Conservation (phyloP, 30 jellyfish, hydroid and myxozoan species). For the Cassiopea xamachana region DNA sequence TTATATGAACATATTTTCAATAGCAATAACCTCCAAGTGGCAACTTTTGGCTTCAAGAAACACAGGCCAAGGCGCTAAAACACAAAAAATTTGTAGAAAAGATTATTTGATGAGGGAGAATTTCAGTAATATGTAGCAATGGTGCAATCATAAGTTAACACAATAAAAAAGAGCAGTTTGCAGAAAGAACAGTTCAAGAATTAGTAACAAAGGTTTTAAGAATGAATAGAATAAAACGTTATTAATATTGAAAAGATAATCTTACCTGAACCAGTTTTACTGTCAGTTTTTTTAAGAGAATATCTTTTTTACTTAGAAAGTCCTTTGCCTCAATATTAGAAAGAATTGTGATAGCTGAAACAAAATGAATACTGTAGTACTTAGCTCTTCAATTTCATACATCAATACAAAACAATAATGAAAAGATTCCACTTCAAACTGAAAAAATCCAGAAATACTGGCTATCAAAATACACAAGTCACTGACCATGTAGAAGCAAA, state of each 20-base stretch:
- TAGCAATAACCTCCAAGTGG: conserved; percentile 86
- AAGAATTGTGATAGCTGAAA: conserved; percentile 44
- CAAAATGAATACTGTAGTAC: background rate
- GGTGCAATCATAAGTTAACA: too few species aligned
- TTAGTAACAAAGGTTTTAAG: too few species aligned
- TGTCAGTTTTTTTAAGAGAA: conserved; percentile 74
- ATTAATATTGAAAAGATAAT: background rate
- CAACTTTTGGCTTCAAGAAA: conserved; percentile 83
- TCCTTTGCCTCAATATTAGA: conserved; percentile 49
- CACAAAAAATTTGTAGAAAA: background rate
- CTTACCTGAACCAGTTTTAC: conserved; percentile 88
- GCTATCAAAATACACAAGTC: too few species aligned
- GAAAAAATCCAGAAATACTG: too few species aligned
- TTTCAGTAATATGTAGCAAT: background rate
- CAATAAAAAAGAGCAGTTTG: too few species aligned
- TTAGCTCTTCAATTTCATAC: background rate
- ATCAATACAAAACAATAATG: background rate
- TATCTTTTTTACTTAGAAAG: conserved; percentile 17
- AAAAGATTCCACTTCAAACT: background rate
- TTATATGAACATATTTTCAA: background rate
- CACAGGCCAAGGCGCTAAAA: conserved; percentile 91
- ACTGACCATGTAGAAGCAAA: conserved; percentile 77
- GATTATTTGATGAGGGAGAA: background rate
- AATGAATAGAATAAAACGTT: too few species aligned
- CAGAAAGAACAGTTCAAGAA: too few species aligned